phyloP scores from a whole-genome alignment of 1,140 invertebrate species.

The Drosophila virilis region DNA sequence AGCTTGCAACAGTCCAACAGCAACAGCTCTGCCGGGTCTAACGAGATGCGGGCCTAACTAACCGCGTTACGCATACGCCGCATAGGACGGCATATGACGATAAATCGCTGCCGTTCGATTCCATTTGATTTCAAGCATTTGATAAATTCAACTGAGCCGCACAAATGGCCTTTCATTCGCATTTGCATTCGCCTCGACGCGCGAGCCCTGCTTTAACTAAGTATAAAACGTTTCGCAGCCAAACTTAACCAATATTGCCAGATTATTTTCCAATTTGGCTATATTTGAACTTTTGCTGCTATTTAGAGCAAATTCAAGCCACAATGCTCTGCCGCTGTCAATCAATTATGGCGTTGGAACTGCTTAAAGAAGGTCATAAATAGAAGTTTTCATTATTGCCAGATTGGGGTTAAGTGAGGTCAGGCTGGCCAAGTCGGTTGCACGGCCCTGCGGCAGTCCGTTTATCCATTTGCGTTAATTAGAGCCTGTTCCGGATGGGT shows the following conservation, averaged over 20 bases:
- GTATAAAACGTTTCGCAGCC: background rate
- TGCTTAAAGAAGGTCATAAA: background rate
- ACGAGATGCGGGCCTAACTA: background rate
- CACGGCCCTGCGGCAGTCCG: background rate
- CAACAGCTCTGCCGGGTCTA: background rate
- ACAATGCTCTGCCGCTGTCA: background rate
- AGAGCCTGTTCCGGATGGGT: background rate
- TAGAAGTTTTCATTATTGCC: background rate
- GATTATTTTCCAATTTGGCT: background rate
- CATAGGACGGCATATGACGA: slow-evolving; percentile 10
- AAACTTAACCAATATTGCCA: background rate
- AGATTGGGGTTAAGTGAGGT: background rate
- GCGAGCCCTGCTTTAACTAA: slow-evolving; percentile 3
- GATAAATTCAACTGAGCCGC: slow-evolving; percentile 25
- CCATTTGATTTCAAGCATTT: slow-evolving; percentile 31
- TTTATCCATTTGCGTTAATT: slow-evolving; percentile 6
- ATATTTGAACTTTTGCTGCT: background rate
- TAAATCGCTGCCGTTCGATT: slow-evolving; percentile 33
- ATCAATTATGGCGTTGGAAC: background rate
- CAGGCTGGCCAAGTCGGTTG: too few relatives aligned
- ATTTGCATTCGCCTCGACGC: slow-evolving; percentile 13
- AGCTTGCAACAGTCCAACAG: background rate
- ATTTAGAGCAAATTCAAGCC: background rate
- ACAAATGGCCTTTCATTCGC: slow-evolving; percentile 58
- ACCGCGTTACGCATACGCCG: slow-evolving; percentile 34